Evolutionary conservation across 2,888 invertebrate genomes (phyloP).

Genomic region (Cheilosia vulpina): DNA sequence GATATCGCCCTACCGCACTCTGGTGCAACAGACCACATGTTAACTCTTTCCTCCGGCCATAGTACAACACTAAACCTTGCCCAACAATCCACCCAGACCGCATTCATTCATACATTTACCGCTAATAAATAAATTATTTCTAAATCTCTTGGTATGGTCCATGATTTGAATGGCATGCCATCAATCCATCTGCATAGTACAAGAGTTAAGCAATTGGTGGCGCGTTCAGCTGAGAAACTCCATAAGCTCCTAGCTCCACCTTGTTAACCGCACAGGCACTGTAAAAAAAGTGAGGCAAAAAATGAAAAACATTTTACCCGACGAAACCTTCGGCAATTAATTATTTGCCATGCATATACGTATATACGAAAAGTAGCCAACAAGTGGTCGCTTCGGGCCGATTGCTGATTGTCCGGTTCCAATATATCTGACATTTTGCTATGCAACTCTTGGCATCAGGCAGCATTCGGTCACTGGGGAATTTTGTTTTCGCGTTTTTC

Average conservation of each 20-base stretch:
- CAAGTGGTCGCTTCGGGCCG: slow-evolving; percentile 53
- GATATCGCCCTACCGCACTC: no score
- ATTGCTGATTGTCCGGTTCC: slow-evolving; percentile 56
- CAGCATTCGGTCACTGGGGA: slow-evolving; percentile 57
- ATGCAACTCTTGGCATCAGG: slow-evolving; percentile 29
- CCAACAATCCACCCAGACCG: slow-evolving; percentile 1
- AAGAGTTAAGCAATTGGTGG: slow-evolving; percentile 45
- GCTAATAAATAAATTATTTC: slow-evolving; percentile 67
- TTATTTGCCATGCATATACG: slow-evolving; percentile 39
- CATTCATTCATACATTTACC: slow-evolving; percentile 25
- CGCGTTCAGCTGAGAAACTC: slow-evolving; percentile 56
- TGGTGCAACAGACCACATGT: no score
- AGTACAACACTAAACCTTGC: background rate
- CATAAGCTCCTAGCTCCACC: slow-evolving; percentile 40
- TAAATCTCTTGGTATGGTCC: slow-evolving; percentile 50
- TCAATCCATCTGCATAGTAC: slow-evolving; percentile 41
- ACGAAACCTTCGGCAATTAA: slow-evolving; percentile 62
- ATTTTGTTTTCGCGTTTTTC: slow-evolving; percentile 20
- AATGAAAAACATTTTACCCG: slow-evolving; percentile 20
- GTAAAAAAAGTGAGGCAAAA: slow-evolving; percentile 12
- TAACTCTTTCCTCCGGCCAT: no score
- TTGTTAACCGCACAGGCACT: slow-evolving; percentile 9
- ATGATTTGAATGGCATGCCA: slow-evolving; percentile 53
- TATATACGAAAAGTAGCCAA: slow-evolving; percentile 27
- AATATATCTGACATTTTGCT: slow-evolving; percentile 58